Evolutionary conservation across 2,888 invertebrate species (phyloP).

Genomic region (Altica lythri): DNA sequence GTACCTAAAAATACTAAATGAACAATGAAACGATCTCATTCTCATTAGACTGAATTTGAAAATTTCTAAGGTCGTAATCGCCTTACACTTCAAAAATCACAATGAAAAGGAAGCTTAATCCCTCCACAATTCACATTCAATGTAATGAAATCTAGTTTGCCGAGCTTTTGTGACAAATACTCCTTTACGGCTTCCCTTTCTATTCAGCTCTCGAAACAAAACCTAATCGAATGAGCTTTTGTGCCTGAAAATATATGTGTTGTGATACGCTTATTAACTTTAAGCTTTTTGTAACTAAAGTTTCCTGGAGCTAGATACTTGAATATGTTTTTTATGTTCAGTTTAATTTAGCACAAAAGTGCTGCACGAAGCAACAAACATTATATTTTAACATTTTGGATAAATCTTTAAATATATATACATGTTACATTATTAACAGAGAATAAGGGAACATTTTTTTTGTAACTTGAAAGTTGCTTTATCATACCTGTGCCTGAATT

Average conservation of each 20-base stretch:
- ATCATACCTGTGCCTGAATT: too few relatives aligned
- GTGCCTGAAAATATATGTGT: conserved; percentile 17
- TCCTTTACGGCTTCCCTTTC: conserved; percentile 21
- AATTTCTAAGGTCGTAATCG: conserved; percentile 18
- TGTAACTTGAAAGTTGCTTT: too few relatives aligned
- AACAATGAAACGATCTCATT: conserved; percentile 11
- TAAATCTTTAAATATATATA: too few relatives aligned
- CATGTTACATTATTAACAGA: too few relatives aligned
- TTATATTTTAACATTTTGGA: too few relatives aligned
- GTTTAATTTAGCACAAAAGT: too few relatives aligned
- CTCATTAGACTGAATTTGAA: conserved; percentile 12
- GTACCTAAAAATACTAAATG: neutral
- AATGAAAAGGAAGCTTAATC: conserved; percentile 27
- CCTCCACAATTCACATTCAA: conserved; percentile 26
- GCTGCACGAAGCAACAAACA: too few relatives aligned
- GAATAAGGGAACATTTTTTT: too few relatives aligned
- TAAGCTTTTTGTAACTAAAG: conserved; percentile 12
- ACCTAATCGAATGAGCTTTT: conserved; percentile 25
- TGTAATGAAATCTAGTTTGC: conserved; percentile 26
- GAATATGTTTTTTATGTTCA: too few relatives aligned
- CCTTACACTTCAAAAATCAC: conserved; percentile 25
- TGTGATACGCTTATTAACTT: conserved; percentile 25
- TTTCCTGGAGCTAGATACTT: too few relatives aligned
- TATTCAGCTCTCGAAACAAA: conserved; percentile 23
- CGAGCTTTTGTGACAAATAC: conserved; percentile 27